phyloP scores from a whole-genome alignment of 2,797 vertebrate genomes.

The Chrysolophus pictus region DNA sequence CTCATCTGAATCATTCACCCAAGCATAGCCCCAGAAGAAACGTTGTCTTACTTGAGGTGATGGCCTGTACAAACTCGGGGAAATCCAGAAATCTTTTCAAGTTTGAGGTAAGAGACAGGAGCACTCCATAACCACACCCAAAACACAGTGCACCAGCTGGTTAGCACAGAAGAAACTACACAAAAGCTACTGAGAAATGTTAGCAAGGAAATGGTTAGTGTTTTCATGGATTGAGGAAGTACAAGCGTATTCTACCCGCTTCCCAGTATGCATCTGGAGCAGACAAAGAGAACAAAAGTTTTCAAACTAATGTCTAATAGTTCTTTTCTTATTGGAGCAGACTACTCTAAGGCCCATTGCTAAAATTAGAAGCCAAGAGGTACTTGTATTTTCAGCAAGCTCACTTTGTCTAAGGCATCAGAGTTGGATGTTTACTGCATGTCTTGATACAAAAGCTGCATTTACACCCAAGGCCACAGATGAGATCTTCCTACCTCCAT shows the following conservation, averaged over 20 bases:
- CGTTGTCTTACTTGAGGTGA: neutral
- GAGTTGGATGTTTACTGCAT: slow-evolving; percentile 72
- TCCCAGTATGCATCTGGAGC: neutral
- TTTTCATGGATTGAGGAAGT: neutral
- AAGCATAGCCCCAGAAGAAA: neutral
- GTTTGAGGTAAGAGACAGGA: neutral
- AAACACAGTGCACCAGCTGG: neutral
- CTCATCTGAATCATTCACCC: neutral
- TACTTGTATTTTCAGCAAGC: slow-evolving; percentile 27
- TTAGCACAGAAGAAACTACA: slow-evolving; percentile 38
- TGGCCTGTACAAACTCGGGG: neutral
- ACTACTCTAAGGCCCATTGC: neutral
- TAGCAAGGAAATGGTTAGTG: slow-evolving; percentile 60
- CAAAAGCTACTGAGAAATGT: slow-evolving; percentile 32
- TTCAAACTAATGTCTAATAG: neutral
- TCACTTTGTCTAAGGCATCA: slow-evolving; percentile 63
- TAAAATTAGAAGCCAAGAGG: slow-evolving; percentile 1
- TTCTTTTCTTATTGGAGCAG: neutral
- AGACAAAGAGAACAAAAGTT: slow-evolving; percentile 8
- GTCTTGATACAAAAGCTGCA: slow-evolving; percentile 51
- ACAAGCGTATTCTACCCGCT: neutral
- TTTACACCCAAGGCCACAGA: slow-evolving; percentile 42
- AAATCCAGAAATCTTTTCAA: neutral
- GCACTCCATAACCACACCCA: neutral
- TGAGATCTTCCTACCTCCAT: neutral